Conservation (phyloP, 2,797 vertebrate species). For the Prunella strophiata region DNA sequence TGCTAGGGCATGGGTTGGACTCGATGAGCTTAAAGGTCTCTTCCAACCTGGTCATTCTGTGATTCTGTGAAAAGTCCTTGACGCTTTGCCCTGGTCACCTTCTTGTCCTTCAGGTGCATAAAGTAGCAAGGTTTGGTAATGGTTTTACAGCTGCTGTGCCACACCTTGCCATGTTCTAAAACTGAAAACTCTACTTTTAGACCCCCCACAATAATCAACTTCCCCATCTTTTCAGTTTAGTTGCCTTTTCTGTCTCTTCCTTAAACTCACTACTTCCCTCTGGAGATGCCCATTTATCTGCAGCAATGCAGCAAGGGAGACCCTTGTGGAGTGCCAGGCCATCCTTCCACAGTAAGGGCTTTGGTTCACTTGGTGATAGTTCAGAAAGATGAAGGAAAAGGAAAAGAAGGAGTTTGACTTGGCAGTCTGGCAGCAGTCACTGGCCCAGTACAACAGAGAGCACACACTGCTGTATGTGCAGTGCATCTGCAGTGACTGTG, state of each 20-base stretch:
- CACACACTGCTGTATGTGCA: background rate
- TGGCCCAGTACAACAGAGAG: background rate
- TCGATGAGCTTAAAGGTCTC: rapidly evolving
- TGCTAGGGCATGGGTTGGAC: background rate
- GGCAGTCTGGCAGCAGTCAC: background rate
- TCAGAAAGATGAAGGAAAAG: background rate
- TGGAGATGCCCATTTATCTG: background rate
- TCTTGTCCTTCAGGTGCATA: background rate
- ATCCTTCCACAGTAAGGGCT: background rate
- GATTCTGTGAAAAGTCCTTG: background rate
- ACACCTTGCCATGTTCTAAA: background rate
- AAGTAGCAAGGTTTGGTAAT: background rate
- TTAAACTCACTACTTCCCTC: background rate
- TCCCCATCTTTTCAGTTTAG: background rate
- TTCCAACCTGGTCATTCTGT: background rate
- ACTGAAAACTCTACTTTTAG: background rate
- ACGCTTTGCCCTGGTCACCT: background rate
- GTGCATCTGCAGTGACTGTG: background rate
- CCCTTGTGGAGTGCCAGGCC: background rate
- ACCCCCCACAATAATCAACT: background rate
- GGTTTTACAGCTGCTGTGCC: background rate
- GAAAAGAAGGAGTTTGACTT: background rate
- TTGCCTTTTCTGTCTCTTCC: background rate
- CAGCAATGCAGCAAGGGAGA: background rate
- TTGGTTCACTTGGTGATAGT: background rate